Conservation (phyloP, 2,113 vertebrate genomes). For the Ageneiosus marmoratus region DNA sequence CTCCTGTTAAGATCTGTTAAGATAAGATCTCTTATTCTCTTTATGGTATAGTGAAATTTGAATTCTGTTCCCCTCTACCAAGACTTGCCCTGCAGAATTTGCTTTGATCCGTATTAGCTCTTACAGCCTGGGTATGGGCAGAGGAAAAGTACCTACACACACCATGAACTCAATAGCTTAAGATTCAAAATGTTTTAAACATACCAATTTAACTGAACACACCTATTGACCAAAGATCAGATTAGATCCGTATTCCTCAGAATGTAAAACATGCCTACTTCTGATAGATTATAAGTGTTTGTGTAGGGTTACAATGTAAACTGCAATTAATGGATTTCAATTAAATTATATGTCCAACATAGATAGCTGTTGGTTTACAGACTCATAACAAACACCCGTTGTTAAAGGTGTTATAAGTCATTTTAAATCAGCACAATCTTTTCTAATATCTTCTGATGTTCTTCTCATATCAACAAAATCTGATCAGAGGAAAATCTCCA, state of each 20-base stretch:
- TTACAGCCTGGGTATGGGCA: not conserved
- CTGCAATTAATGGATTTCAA: not conserved
- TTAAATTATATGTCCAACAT: not conserved
- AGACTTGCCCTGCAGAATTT: not conserved
- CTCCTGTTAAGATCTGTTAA: too few species aligned
- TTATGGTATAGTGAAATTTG: slow-evolving; percentile 2
- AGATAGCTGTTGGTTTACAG: not conserved
- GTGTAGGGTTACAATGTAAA: not conserved
- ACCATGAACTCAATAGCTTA: not conserved
- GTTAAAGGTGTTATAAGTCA: not conserved
- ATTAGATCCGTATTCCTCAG: not conserved
- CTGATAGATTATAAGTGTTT: not conserved
- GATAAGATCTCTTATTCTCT: slow-evolving; percentile 5
- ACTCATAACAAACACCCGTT: not conserved
- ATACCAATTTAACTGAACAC: not conserved
- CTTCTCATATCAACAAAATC: not conserved
- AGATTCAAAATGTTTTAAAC: not conserved
- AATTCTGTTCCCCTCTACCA: slow-evolving; percentile 12
- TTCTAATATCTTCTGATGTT: not conserved
- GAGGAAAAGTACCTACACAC: not conserved
- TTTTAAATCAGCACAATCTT: not conserved
- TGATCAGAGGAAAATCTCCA: not conserved
- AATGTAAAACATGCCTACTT: not conserved
- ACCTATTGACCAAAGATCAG: not conserved
- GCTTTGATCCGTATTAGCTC: slow-evolving; percentile 29